These are phyloP conservation scores for Pelecanoides urinatrix DNA, from an alignment of 2,113 vertebrate genomes.

Conservation along the genomic window DNA sequence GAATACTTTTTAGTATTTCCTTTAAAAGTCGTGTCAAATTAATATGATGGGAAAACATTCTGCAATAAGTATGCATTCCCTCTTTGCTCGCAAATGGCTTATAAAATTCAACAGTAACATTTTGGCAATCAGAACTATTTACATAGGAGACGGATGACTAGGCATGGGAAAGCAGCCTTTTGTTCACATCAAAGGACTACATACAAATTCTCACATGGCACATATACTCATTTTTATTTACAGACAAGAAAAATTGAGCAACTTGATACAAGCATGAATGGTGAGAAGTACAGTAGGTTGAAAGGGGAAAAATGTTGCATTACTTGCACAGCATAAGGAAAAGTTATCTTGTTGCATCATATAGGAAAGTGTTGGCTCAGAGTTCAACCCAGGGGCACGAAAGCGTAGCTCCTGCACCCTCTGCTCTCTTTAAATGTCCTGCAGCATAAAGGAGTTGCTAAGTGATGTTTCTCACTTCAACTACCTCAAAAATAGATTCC, in stretches of 20 bases:
- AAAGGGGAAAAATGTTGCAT: not conserved
- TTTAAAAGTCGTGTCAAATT: not conserved
- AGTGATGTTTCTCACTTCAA: not conserved
- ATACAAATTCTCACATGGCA: constrained; percentile 44
- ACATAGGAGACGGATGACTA: constrained; percentile 58
- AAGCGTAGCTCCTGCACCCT: not conserved
- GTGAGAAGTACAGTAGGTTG: not conserved
- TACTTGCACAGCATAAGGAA: not conserved
- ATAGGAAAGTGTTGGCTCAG: not conserved
- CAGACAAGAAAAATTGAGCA: not conserved
- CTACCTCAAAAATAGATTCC: not conserved
- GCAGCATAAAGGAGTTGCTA: not conserved
- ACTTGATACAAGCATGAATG: not conserved
- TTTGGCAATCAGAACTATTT: constrained; percentile 58
- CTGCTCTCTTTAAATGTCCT: not conserved
- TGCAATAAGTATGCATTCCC: not conserved
- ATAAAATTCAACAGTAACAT: constrained; percentile 50
- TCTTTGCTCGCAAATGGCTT: constrained; percentile 44
- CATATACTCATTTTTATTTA: constrained; percentile 44
- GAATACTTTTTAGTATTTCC: not conserved
- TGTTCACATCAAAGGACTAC: constrained; percentile 52
- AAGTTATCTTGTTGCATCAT: not conserved
- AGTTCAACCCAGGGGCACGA: not conserved
- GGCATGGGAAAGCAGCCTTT: constrained; percentile 64
- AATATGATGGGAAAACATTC: constrained; percentile 8